Conservation (phyloP, 2,888 invertebrate genomes). For the Synanthedon vespiformis region DNA sequence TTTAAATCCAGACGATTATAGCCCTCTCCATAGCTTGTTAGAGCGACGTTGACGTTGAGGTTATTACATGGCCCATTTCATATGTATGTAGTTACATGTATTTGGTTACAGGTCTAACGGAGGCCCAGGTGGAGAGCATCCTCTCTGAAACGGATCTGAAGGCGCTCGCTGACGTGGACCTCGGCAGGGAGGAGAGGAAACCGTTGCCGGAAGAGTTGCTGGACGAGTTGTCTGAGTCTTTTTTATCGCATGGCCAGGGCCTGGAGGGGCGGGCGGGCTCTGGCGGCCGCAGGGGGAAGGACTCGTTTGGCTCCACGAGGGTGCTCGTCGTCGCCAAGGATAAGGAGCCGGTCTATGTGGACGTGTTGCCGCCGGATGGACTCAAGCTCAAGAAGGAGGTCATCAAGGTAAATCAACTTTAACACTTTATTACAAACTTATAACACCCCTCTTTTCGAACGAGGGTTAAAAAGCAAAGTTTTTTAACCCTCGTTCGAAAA, state of each 20-base stretch:
- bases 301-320: constrained; percentile 35
- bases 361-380: constrained; percentile 3
- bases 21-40: no score
- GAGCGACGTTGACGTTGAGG: no score
- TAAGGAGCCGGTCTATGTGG: constrained; percentile 33
- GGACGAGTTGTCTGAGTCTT: constrained; percentile 39
- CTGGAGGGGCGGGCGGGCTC: constrained; percentile 46
- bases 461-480: no score
- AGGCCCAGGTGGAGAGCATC: constrained; percentile 49
- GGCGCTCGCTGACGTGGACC: constrained; percentile 30
- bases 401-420: background rate
- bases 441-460: constrained; percentile 1
- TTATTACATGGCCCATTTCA: no score
- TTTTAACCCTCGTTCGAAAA: no score
- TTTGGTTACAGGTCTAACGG: constrained; percentile 35
- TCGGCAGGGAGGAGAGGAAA: constrained; percentile 21
- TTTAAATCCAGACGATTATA: no score
- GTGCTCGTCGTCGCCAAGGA: constrained; percentile 30
- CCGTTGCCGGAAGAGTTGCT: constrained; percentile 29
- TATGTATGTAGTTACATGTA: no score
- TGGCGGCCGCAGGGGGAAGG: constrained; percentile 38
- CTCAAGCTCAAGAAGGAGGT: background rate
- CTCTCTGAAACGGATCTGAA: constrained; percentile 45
- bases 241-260: constrained; percentile 62
- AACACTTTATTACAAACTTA: no score